phyloP scores from a whole-genome alignment of 2,888 invertebrate genomes.

The Melinaea menophilus region DNA sequence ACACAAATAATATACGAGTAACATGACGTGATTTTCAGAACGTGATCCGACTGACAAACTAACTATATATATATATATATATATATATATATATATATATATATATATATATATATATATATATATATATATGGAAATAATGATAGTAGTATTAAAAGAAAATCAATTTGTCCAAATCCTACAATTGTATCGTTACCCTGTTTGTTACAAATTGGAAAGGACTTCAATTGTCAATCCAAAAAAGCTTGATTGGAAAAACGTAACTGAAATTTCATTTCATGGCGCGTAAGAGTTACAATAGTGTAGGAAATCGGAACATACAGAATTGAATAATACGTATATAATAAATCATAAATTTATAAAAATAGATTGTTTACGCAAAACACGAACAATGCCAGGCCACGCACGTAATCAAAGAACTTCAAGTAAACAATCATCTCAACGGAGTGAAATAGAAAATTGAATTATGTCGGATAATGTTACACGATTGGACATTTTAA shows the following conservation, averaged over 20 bases:
- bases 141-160: slow-evolving; percentile 8
- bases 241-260: slow-evolving; percentile 16
- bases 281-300: background rate
- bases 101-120: slow-evolving; percentile 8
- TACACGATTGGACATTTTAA: too few relatives aligned
- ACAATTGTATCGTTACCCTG: slow-evolving; percentile 14
- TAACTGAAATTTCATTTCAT: background rate
- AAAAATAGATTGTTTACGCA: slow-evolving; percentile 1
- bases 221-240: slow-evolving; percentile 18
- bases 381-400: slow-evolving; percentile 7
- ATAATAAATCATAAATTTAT: background rate
- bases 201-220: slow-evolving; percentile 14
- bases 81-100: slow-evolving; percentile 9
- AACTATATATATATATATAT: slow-evolving; percentile 3
- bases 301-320: background rate
- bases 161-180: slow-evolving; percentile 16
- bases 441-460: slow-evolving; percentile 4
- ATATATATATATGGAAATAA: slow-evolving; percentile 11
- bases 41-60: slow-evolving; percentile 2
- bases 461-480: background rate
- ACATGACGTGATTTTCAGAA: background rate
- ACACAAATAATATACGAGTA: too few relatives aligned
- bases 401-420: slow-evolving; percentile 20
- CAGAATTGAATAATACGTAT: background rate
- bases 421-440: slow-evolving; percentile 19